These are phyloP conservation scores for Pyrrhia umbra DNA, from an alignment of 2,888 invertebrate genomes.

Conservation along the genomic window DNA sequence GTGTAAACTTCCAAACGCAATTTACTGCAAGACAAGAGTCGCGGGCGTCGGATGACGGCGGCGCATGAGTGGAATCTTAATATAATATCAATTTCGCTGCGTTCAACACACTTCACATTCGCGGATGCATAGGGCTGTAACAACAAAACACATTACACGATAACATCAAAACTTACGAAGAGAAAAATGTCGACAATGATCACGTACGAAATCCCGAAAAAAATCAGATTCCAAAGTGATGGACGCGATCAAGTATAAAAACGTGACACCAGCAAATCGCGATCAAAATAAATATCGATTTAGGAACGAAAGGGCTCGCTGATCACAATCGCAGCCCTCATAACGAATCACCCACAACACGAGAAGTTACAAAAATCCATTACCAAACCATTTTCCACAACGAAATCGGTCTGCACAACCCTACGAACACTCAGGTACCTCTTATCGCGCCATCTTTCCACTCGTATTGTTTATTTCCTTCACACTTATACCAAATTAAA, in stretches of 20 bases:
- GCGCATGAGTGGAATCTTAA: constrained; percentile 75
- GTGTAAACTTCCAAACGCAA: constrained; percentile 10
- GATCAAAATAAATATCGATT: constrained; percentile 15
- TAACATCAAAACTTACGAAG: no score
- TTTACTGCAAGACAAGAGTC: constrained; percentile 28
- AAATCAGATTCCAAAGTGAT: constrained; percentile 28
- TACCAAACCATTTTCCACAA: constrained; percentile 50
- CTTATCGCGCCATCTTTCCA: constrained; percentile 82
- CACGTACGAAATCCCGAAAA: constrained; percentile 13
- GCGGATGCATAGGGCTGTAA: constrained; percentile 59
- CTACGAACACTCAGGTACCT: constrained; percentile 75
- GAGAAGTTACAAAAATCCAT: constrained; percentile 47
- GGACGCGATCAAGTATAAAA: constrained; percentile 11
- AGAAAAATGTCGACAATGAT: neutral
- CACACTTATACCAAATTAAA: constrained; percentile 63
- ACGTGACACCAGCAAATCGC: constrained; percentile 15
- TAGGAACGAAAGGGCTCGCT: constrained; percentile 28
- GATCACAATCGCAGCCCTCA: constrained; percentile 44
- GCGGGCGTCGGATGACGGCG: constrained; percentile 62
- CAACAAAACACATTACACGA: no score
- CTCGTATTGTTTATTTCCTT: constrained; percentile 77
- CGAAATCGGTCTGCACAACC: constrained; percentile 61
- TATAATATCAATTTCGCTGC: constrained; percentile 64
- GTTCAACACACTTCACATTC: constrained; percentile 65
- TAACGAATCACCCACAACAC: constrained; percentile 39